A percentile compares a stretch with the other conserved stretches of the same genome.
Conservation (phyloP, 2,113 vertebrate species). For the Dolichotis patagonum region DNA sequence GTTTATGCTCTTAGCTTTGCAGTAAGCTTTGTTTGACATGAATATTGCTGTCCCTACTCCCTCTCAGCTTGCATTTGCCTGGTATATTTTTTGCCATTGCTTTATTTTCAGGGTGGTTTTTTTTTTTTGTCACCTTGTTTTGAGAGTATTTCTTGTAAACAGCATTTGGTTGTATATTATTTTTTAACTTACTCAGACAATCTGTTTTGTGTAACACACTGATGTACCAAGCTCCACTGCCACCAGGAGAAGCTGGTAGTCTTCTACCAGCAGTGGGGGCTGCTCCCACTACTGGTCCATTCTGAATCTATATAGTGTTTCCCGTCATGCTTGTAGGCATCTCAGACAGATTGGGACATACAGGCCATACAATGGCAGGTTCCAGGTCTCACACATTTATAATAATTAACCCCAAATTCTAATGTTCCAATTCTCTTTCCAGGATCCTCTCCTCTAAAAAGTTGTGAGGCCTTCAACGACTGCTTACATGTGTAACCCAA, state of each 20-base stretch:
- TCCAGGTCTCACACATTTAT: neutral
- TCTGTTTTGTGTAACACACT: constrained; percentile 53
- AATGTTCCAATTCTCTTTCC: neutral
- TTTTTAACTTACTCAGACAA: constrained; percentile 66
- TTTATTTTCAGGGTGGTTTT: constrained; percentile 66
- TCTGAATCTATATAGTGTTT: neutral
- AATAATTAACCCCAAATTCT: neutral
- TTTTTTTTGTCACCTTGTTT: constrained; percentile 70
- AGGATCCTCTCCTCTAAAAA: neutral
- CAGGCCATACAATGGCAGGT: neutral
- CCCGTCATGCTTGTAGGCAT: neutral
- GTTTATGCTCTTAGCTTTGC: constrained; percentile 26
- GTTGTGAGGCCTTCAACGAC: neutral
- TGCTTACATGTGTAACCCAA: neutral
- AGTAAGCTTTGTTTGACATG: constrained; percentile 12
- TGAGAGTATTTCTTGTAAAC: constrained; percentile 74
- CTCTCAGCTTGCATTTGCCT: constrained; percentile 48
- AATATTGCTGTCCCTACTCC: neutral
- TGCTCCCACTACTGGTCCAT: neutral
- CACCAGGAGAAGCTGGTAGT: neutral
- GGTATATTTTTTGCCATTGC: constrained; percentile 55
- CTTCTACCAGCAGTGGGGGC: too few relatives aligned
- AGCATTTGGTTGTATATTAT: constrained; percentile 74
- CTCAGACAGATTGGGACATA: neutral
- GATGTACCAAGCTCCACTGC: neutral